Evolutionary conservation across 2,113 vertebrate species (phyloP), one percentile per base, ranked within the genome.

Genomic region (Miniopterus natalensis): DNA sequence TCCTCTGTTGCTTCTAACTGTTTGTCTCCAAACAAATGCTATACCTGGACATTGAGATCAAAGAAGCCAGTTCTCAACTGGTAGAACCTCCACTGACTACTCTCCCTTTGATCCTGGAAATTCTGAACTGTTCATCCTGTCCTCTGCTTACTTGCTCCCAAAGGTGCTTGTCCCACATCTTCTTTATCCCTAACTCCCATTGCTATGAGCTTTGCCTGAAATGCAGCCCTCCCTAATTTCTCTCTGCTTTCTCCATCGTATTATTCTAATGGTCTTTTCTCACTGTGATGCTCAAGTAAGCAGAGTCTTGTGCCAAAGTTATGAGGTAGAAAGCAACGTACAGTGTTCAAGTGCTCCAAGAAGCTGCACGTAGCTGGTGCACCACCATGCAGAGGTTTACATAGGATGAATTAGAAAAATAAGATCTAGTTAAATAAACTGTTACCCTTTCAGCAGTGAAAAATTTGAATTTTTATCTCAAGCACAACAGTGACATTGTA

Each of bases 371-470:
- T 59, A 29, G 8, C n/a, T 89, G 66, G 3, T 59, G 20, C 10
- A 13, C 42, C n/a, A 8, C 17, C 6, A 84, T 70, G 13, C 7
- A 55, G 81, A 88, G 8, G 57, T 79, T 88, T 66, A 45, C 29
- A 86, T 13, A 65, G 36, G 23, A 74, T 89, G 21, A 84, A 74
- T 23, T 77, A 49, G 21, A 86, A 45, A 86, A 95, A 88, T n/a
- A 71, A 18, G 29, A 3, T 42, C 79, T 74, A 93, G 70, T 61
- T 31, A 53, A 36, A 80, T 23, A 83, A 73, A 90, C 63, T 45
- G 42, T 81, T 93, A 55, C 1, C 55, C 42, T 36, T 73, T 74
- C 45, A 45, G 14, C 20, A 5, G 9, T 45, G 27, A 91, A 81
- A n/a, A 40, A 12, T 47, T 53, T 84, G 61, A 91, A 47, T 73